Conservation (phyloP, 2,797 vertebrate genomes). For the Ara ararauna region DNA sequence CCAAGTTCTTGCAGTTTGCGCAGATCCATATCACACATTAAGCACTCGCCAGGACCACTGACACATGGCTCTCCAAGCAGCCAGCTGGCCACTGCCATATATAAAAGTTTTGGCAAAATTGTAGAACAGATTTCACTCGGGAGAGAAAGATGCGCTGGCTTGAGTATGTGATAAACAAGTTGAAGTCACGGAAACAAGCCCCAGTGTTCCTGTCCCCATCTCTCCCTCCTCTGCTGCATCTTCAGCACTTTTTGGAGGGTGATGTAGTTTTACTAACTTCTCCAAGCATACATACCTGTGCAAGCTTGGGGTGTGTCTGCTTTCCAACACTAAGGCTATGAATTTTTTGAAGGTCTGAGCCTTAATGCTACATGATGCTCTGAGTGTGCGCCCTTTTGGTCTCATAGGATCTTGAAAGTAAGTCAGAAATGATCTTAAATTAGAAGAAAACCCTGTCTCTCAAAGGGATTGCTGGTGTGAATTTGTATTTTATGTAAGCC, state of each 20-base stretch:
- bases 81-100: conserved; percentile 73
- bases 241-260: not conserved
- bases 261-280: not conserved
- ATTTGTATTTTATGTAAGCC: not conserved
- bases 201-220: not conserved
- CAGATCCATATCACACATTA: conserved; percentile 66
- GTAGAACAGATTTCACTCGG: conserved; percentile 55
- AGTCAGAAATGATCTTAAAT: not conserved
- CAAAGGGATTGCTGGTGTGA: not conserved
- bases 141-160: conserved; percentile 55
- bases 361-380: not conserved
- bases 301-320: not conserved
- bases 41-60: conserved; percentile 63
- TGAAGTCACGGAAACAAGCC: conserved; percentile 27
- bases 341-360: not conserved
- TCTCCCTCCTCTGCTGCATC: not conserved
- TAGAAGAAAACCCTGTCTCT: not conserved
- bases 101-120: conserved; percentile 66
- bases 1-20: conserved; percentile 55
- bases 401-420: not conserved
- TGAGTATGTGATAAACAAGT: conserved; percentile 32
- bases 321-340: not conserved
- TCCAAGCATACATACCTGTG: not conserved
- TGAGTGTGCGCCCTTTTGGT: not conserved
- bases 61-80: conserved; percentile 72